Base-by-base conservation (phyloP, 2,113 vertebrate genomes). In the Psophia crepitans region DNA sequence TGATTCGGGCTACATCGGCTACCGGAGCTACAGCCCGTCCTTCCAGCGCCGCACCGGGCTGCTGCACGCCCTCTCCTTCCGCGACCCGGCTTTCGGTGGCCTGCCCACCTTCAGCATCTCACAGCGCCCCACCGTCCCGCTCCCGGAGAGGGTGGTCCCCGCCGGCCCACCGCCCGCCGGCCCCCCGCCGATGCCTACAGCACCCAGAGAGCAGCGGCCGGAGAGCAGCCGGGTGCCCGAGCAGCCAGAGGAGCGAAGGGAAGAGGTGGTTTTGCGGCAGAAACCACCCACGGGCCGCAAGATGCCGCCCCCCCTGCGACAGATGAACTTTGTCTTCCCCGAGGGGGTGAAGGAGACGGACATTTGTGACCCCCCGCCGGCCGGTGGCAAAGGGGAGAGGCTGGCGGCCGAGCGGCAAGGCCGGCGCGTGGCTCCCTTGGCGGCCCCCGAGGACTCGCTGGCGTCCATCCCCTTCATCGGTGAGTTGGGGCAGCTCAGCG, bases 381-480 rank as follows among this genome's bases (percentile, higher is more conserved):
- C 89, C 70, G 9, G 44, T 21, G 22, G 97, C 85, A 93, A 87
- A 90, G 77, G 97, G 83, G 96, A 97, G 90, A 98, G 63, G 89
- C 85, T 6, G 9, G 73, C 3, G 51, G 68, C 1, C 12, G 98
- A 96, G 49, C 94, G 98, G 79, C 96, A 92, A 8, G 98, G 98
- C 37, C 98, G 98, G 87, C 98, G 95, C 13, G 96, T 99, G 41
- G 98, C 98, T 41, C 98, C 99, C 2, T 91, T 99, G 76, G 97
- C 98, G 1, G 91, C 98, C 33, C 98, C 99, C 5, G 99, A 99
- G 54, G 99, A 99, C 94, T 99, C 99, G 3, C 97, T 99, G 97
- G 99, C 99, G 1, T 99, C 99, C 84, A 99, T 99, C 90, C 99
- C 99, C 41, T 99, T 99, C 97, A 99, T 99, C 57, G 99, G 99